These are phyloP conservation scores for Mesorhabditis spiculigera DNA, from an alignment of 2,888 invertebrate species.

Conservation along the genomic window DNA sequence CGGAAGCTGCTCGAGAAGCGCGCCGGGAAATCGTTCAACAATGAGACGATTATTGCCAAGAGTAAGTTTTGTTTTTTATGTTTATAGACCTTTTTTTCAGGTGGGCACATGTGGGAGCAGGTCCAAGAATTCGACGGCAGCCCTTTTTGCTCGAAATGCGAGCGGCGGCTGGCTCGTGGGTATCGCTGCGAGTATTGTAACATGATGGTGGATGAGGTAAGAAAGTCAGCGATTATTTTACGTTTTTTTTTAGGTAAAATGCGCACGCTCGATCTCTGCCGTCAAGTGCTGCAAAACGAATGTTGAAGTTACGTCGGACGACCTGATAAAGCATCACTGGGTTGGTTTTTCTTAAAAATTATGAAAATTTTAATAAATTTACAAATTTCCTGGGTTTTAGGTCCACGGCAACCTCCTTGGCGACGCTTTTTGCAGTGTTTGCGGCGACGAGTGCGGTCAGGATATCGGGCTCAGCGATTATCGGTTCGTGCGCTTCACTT, in stretches of 20 bases:
- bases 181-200: conserved; percentile 39
- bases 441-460: conserved; percentile 42
- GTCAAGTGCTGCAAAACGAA: conserved; percentile 11
- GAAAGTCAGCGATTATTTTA: neutral
- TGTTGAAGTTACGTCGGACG: neutral
- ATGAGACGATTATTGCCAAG: conserved; percentile 21
- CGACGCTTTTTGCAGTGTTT: conserved; percentile 38
- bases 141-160: conserved; percentile 31
- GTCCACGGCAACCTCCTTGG: conserved; percentile 37
- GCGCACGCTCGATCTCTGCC: neutral
- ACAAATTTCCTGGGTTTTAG: conserved; percentile 11
- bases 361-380: neutral
- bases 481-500: conserved; percentile 13
- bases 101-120: conserved; percentile 36
- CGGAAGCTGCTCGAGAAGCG: conserved; percentile 26
- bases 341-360: neutral
- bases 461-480: conserved; percentile 38
- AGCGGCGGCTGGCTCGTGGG: conserved; percentile 26
- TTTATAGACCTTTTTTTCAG: conserved; percentile 18
- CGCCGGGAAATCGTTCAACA: conserved; percentile 31
- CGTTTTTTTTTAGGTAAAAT: conserved; percentile 8
- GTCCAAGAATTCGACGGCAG: conserved; percentile 25
- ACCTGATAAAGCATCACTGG: conserved; percentile 15
- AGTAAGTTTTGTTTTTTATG: conserved; percentile 18
- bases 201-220: conserved; percentile 29